phyloP scores from a whole-genome alignment of 2,888 invertebrate species.

The Nebria salina region DNA sequence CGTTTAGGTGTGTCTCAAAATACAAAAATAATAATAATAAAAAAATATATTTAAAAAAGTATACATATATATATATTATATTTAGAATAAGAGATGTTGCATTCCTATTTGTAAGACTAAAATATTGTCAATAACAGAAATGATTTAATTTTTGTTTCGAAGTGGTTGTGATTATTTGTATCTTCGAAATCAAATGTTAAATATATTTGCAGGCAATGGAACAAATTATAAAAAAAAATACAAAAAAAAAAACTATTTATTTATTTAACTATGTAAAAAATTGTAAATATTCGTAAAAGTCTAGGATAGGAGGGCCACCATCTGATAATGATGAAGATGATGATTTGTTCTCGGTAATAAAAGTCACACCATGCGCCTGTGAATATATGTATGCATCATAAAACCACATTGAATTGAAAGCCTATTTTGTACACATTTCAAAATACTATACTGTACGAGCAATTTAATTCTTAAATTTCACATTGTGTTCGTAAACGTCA shows the following conservation, averaged over 20 bases:
- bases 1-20: constrained; percentile 47
- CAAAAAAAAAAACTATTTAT: background rate
- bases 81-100: constrained; percentile 48
- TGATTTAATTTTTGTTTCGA: constrained; percentile 32
- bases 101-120: constrained; percentile 43
- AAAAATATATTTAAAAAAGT: constrained; percentile 31
- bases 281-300: constrained; percentile 34
- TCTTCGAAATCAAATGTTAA: constrained; percentile 23
- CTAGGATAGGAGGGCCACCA: background rate
- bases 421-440: constrained; percentile 27
- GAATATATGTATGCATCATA: constrained; percentile 19
- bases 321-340: background rate
- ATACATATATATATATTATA: constrained; percentile 46
- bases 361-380: constrained; percentile 13
- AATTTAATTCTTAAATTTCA: constrained; percentile 25
- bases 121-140: constrained; percentile 14
- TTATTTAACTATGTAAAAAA: constrained; percentile 16
- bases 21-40: background rate
- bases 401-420: constrained; percentile 24
- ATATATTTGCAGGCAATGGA: constrained; percentile 12
- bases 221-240: background rate
- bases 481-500: constrained; percentile 26
- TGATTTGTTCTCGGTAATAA: background rate
- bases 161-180: constrained; percentile 52
- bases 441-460: constrained; percentile 13